Base-by-base conservation (phyloP, 1,140 invertebrate genomes). In the Brachionus sp. region DNA sequence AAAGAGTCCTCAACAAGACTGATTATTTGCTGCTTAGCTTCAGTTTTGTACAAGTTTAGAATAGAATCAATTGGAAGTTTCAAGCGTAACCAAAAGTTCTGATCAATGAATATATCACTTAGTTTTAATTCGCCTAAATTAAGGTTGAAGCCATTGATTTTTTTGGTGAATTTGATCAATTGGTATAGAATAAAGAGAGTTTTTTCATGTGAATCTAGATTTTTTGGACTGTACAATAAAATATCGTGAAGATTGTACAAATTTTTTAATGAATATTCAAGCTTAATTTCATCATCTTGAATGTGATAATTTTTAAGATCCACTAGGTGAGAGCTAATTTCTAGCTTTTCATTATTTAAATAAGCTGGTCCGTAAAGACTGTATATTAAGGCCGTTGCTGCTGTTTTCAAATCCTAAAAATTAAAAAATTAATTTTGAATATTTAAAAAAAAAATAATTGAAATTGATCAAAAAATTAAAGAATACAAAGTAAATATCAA, bases 181-280 rank as follows among this genome's bases (percentile, higher is more conserved):
- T 82, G 80, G 44, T 82, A 82, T n/a, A 68, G 13, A 33, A 82
- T 46, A 23, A 82, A 82, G 12, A 82, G 35, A 68, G 66, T 50
- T 37, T 66, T 66, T 68, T 66, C 57, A 39, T 66, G 62, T 57
- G 33, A 37, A 44, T 80, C 77, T 6, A 80, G 13, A n/a, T 16
- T 29, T 23, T 23, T 10, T 42, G 77, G 77, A 80, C 77, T 80
- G 77, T 80, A 80, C n/a, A 80, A 25, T n/a, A 80, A 19, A 37
- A 80, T 57, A 6, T 80, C 77, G 33, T 66, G 50, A 37, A 80
- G 50, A 66, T 80, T 80, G n/a, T 9, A 57, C 29, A 80, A 35
- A 33, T 66, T 66, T 57, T 80, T 80, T 5, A 42, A n/a, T 6
- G 35, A 39, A 35, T 80, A 80, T 80, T 80, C 50, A 6, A 80